A percentile compares a stretch with the other conserved stretches of the same genome.
These are phyloP conservation scores for Gallirallus australis DNA, from an alignment of 2,797 vertebrate genomes.

Conservation along the genomic window DNA sequence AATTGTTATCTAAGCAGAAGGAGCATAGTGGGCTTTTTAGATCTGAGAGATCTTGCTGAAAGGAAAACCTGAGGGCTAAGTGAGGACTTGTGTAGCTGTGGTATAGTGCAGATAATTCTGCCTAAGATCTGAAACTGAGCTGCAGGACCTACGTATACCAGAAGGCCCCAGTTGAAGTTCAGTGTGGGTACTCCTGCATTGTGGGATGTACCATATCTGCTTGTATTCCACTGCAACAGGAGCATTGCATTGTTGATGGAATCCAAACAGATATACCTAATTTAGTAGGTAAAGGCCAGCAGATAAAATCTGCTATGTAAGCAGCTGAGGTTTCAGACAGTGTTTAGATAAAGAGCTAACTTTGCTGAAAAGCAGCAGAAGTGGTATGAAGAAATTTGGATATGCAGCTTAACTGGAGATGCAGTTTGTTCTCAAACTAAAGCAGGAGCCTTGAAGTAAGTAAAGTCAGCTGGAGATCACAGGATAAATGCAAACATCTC, in stretches of 20 bases:
- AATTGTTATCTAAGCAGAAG: not conserved
- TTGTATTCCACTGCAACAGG: not conserved
- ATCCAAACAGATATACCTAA: not conserved
- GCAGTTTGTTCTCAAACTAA: not conserved
- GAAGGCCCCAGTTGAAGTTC: not conserved
- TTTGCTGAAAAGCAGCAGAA: not conserved
- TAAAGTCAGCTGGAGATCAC: not conserved
- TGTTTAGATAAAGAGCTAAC: not conserved
- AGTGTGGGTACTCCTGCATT: not conserved
- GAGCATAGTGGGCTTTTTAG: not conserved
- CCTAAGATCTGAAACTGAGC: not conserved
- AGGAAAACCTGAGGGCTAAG: not conserved
- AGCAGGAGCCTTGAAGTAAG: not conserved
- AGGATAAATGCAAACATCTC: rapidly evolving
- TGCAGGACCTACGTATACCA: not conserved
- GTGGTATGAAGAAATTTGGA: not conserved
- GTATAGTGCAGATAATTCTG: not conserved
- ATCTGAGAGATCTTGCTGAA: not conserved
- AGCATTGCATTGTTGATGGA: not conserved
- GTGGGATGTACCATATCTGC: not conserved
- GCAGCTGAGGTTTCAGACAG: not conserved
- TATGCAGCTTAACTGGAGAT: not conserved
- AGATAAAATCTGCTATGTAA: not conserved
- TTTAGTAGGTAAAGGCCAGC: not conserved
- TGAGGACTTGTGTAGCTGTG: not conserved